Conservation (phyloP, 2,888 invertebrate species). For the Phyto melanocephala region DNA sequence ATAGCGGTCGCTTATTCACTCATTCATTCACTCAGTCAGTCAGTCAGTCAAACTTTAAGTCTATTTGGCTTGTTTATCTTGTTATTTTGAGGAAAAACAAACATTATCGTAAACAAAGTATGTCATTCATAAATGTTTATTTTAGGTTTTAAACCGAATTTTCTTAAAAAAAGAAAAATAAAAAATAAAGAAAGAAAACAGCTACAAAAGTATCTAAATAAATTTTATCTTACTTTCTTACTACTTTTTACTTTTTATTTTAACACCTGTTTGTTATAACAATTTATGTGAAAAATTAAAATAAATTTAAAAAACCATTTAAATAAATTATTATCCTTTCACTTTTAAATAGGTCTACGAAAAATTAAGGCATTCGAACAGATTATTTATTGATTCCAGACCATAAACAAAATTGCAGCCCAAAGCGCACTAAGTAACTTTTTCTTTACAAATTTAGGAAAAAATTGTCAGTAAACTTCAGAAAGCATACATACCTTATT, state of each 20-base stretch:
- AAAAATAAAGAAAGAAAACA: not conserved
- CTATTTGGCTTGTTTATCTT: not conserved
- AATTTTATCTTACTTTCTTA: constrained; percentile 15
- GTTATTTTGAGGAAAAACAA: constrained; percentile 18
- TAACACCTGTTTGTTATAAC: constrained; percentile 53
- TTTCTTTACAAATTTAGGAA: too few relatives aligned
- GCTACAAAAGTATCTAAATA: not conserved
- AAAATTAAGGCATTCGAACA: not conserved
- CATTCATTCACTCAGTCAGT: not conserved
- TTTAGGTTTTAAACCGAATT: constrained; percentile 13
- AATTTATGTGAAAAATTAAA: constrained; percentile 47
- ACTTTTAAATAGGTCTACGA: constrained; percentile 23
- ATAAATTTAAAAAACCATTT: constrained; percentile 32
- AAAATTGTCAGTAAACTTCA: too few relatives aligned
- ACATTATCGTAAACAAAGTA: constrained; percentile 47
- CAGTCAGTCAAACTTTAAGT: not conserved
- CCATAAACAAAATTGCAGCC: too few relatives aligned
- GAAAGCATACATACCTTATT: too few relatives aligned
- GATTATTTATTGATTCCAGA: not conserved
- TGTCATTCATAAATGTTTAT: constrained; percentile 44
- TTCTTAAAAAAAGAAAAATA: not conserved
- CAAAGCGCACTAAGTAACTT: too few relatives aligned
- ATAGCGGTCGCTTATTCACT: not conserved
- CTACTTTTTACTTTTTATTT: constrained; percentile 36
- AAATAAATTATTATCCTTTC: constrained; percentile 56